Conservation (phyloP, 2,888 invertebrate species). For the Euphydryas editha region DNA sequence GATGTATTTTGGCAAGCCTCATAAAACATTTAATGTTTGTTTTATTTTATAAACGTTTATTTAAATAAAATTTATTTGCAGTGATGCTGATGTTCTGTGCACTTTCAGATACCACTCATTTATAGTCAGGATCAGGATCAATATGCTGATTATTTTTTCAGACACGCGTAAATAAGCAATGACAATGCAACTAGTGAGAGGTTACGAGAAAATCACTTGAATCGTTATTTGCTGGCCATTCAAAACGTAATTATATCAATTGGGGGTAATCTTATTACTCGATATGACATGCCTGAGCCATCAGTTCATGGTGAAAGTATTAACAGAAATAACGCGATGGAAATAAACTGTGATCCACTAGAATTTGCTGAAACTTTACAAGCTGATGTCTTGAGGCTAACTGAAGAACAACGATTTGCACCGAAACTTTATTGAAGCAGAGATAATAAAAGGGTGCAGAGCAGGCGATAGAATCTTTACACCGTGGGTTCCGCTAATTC, state of each 20-base stretch:
- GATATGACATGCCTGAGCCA: constrained; percentile 12
- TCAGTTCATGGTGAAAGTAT: constrained; percentile 13
- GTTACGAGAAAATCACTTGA: constrained; percentile 12
- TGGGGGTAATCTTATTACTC: constrained; percentile 18
- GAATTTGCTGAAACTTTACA: constrained; percentile 20
- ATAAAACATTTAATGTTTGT: too few species aligned
- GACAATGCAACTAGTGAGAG: constrained; percentile 13
- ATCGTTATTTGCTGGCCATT: constrained; percentile 17
- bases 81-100: neutral
- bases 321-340: constrained; percentile 22
- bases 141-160: neutral
- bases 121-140: neutral
- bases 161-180: neutral
- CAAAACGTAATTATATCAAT: constrained; percentile 25
- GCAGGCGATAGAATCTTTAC: constrained; percentile 37
- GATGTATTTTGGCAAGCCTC: too few species aligned
- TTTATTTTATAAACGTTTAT: too few species aligned
- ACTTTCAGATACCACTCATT: neutral
- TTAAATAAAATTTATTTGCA: neutral
- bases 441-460: constrained; percentile 40
- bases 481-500: constrained; percentile 37
- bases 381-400: constrained; percentile 7
- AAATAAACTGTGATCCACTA: constrained; percentile 17
- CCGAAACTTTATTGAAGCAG: too few species aligned
- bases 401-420: constrained; percentile 9